Percentiles rank a stretch among this genome's conserved stretches.
These are phyloP conservation scores for Salticus scenicus DNA, from an alignment of 2,888 invertebrate species.

Conservation along the genomic window DNA sequence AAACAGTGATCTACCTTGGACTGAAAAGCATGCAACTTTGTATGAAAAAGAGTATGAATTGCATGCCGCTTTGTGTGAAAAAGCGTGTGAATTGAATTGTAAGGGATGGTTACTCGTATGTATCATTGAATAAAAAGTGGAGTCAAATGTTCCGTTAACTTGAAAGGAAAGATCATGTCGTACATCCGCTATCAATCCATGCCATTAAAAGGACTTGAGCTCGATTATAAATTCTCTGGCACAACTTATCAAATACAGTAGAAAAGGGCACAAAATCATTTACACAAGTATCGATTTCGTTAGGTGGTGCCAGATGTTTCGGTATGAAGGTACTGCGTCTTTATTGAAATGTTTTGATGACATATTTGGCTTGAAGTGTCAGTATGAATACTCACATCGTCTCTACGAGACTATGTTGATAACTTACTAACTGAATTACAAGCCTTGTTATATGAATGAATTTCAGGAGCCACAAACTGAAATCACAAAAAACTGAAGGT, in stretches of 20 bases:
- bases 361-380: not conserved
- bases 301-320: not conserved
- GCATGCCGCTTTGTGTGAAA: too few relatives aligned
- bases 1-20: not conserved
- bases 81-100: not conserved
- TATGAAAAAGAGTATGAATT: too few relatives aligned
- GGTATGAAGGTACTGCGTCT: not conserved
- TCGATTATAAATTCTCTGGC: not conserved
- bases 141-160: too few relatives aligned
- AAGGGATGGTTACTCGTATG: not conserved
- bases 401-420: not conserved
- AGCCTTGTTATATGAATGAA: not conserved
- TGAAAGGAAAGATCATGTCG: not conserved
- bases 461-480: not conserved
- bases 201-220: not conserved
- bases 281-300: not conserved
- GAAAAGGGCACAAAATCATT: not conserved
- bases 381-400: not conserved
- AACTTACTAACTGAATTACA: not conserved
- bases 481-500: not conserved
- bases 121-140: too few relatives aligned
- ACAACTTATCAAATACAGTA: not conserved
- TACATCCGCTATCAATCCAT: not conserved
- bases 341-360: not conserved
- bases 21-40: not conserved